phyloP scores from a whole-genome alignment of 2,113 vertebrate genomes.

The Anhinga rufa region DNA sequence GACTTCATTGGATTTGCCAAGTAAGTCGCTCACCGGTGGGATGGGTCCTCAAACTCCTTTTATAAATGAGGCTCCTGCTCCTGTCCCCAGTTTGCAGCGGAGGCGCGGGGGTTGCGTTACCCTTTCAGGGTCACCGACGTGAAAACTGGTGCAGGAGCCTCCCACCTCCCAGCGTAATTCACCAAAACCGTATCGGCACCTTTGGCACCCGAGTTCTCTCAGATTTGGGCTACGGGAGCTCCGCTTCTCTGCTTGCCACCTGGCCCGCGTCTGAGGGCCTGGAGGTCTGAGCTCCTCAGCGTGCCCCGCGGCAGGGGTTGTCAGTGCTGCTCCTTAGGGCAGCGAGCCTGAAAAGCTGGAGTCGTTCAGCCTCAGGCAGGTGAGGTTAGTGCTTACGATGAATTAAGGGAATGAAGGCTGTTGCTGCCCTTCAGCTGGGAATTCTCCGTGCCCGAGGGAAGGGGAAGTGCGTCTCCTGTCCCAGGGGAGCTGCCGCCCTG shows the following conservation, averaged over 20 bases:
- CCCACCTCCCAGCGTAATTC: not conserved
- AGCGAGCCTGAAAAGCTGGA: not conserved
- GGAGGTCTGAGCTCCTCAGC: not conserved
- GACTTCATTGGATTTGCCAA: slow-evolving; percentile 99
- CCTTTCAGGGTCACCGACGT: too few species aligned
- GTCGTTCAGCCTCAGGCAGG: not conserved
- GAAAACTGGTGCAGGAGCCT: not conserved
- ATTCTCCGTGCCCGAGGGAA: not conserved
- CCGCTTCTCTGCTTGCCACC: not conserved
- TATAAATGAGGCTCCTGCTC: rapidly evolving
- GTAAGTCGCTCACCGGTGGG: slow-evolving; percentile 60
- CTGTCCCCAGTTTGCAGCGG: not conserved
- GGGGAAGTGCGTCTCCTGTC: not conserved
- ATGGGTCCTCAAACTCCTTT: not conserved
- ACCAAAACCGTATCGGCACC: not conserved
- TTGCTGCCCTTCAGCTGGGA: not conserved
- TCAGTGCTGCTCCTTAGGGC: not conserved
- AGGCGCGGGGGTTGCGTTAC: rapidly evolving
- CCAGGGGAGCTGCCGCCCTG: not conserved
- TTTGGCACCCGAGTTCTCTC: not conserved
- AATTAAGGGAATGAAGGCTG: not conserved
- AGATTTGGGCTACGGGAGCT: rapidly evolving
- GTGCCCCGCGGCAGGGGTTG: not conserved
- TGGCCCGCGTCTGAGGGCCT: rapidly evolving
- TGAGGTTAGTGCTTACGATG: not conserved